Base-by-base conservation (phyloP, 2,113 vertebrate species). In the Seriola dumerili region DNA sequence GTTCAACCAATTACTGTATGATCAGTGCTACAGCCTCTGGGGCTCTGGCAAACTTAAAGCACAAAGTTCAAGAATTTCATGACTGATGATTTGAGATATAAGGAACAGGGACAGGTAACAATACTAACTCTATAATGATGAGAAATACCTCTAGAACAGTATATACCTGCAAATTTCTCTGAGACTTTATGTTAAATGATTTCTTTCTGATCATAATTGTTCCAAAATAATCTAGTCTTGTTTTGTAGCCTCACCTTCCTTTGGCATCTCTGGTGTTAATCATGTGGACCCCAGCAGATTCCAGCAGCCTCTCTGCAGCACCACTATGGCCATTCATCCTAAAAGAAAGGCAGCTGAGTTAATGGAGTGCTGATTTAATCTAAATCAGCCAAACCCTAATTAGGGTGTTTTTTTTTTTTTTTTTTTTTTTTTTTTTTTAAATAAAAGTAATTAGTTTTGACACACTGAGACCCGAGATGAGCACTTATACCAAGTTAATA, bases 241-340 rank as follows among this genome's bases (percentile, higher is more conserved):
- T 25, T 75, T 32, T 17, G 50, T 52, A 63, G 54, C 8, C 92
- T 89, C 86, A 99, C 98, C 98, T 97, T 97, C 97, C 98, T 98
- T 98, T 99, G 96, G 96, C 96, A 94, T 99, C 98, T 96, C 96
- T 96, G 96, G 96, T 97, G 95, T 98, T 98, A 85, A 99, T 97
- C 96, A 98, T 97, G 95, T 98, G 97, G 95, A 97, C 95, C 94
- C 97, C 97, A 86, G 96, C 90, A 84, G 95, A 96, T 94, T 97
- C 97, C 92, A 99, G 92, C 94, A 99, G 95, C 95, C 98, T 96
- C 91, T 99, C 97, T 85, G 97, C 97, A 89, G 96, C 96, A 93
- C 96, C 96, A 29, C 97, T 96, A 91, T 98, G 97, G 94, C 97
- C 97, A 91, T 97, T 98, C 93, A 99, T 97, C 96, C 98, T 98